Base-by-base conservation (phyloP, 2,888 invertebrate genomes). In the Acrocera orbiculus region DNA sequence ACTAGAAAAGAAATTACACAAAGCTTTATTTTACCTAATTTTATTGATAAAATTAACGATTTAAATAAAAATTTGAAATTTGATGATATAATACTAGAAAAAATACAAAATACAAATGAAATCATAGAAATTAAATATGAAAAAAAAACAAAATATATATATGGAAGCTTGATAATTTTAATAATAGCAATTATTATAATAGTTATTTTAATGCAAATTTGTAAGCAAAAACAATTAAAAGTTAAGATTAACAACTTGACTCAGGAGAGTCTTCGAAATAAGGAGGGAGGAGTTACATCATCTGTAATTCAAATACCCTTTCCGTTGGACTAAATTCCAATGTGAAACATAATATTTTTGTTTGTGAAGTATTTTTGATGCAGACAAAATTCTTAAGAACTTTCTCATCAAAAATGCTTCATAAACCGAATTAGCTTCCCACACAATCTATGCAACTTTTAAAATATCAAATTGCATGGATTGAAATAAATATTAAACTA, bases 111-210 rank as follows among this genome's bases (percentile, higher is more conserved):
- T 27, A 20, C 27, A n/a, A 30, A 30, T 19, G 26, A 16, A 22
- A 37, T 37, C n/a, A 33, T 7, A 9, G 30, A 36, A 32, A 32
- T 36, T 14, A 32, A 33, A 30, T 36, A 36, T 14, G 13, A 36
- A 19, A 37, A 27, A 16, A 28, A 23, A 16, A 29, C 5, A 3
- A 5, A 16, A 16, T 29, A 29, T 29, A 10, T 29, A 8, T 29
- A 29, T 29, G 29, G 29, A 29, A 29, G 5, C 10, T 16, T 19
- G 3, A 8, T 4, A 4, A 17, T 8, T 29, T n/a, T 29, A 14
- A 27, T 27, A 4, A 15, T 27, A 4, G 4, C 15, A 27, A 27
- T 27, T 7, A 16, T 27, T 9, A 11, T 29, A 29, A 11, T 29
- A 19, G 4, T 15, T 3, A 15, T 27, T 16, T 10, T 27, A 16